phyloP scores from a whole-genome alignment of 2,113 vertebrate species.

The Cyprinus carpio region DNA sequence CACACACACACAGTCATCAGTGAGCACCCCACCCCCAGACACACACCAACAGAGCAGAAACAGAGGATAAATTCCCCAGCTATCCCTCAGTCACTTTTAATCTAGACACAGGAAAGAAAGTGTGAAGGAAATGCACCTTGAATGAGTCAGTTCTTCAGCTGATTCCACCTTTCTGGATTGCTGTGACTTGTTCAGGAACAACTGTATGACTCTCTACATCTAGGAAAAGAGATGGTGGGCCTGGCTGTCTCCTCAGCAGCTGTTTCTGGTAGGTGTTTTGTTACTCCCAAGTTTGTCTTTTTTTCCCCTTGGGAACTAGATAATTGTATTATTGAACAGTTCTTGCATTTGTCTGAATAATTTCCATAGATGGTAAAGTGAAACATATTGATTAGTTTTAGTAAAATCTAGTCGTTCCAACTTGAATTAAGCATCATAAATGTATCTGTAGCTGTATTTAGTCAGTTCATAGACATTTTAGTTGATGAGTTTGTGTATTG shows the following conservation, averaged over 20 bases:
- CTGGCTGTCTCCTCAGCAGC: constrained; percentile 47
- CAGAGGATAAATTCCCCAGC: constrained; percentile 52
- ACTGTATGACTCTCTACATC: constrained; percentile 33
- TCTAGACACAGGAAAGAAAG: constrained; percentile 2
- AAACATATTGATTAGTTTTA: not conserved
- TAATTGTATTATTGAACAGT: not conserved
- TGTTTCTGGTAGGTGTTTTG: constrained; percentile 56
- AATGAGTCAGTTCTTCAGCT: constrained; percentile 30
- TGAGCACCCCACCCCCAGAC: constrained; percentile 42
- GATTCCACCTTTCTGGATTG: not conserved
- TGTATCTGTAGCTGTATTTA: not conserved
- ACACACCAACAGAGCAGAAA: constrained; percentile 40
- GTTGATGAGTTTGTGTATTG: not conserved
- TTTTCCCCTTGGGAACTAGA: not conserved
- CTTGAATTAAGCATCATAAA: constrained; percentile 15
- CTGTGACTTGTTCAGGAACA: constrained; percentile 15
- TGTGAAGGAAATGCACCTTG: constrained; percentile 34
- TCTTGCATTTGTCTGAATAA: not conserved
- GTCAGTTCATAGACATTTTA: no score
- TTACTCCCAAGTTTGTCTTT: constrained; percentile 19
- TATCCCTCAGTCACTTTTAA: constrained; percentile 23
- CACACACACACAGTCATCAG: constrained; percentile 21
- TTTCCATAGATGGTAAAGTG: not conserved
- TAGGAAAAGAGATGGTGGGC: constrained; percentile 54
- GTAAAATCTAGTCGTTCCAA: not conserved